phyloP scores from a whole-genome alignment of 2,113 vertebrate species.

The Mesitornis unicolor region DNA sequence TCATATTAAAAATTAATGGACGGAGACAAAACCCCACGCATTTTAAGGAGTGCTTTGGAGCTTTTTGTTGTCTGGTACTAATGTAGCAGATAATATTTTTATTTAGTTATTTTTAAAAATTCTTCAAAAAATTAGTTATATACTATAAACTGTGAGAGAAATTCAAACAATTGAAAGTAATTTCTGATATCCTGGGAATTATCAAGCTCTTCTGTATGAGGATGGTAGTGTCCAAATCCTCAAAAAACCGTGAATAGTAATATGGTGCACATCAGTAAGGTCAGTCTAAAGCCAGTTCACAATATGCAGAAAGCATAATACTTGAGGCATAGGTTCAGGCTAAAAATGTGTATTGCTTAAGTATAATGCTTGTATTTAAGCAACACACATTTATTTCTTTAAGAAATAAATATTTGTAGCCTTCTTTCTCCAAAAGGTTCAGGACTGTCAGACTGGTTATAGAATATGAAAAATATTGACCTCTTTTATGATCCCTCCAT shows the following conservation, averaged over 20 bases:
- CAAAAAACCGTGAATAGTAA: neutral
- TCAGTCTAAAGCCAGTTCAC: neutral
- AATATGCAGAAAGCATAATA: neutral
- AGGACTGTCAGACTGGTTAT: neutral
- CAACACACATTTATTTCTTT: neutral
- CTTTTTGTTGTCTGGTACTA: neutral
- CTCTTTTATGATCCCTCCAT: constrained; percentile 5
- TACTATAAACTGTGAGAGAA: neutral
- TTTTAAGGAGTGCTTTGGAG: neutral
- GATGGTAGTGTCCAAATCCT: neutral
- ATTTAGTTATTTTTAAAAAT: neutral
- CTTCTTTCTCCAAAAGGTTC: neutral
- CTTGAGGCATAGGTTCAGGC: neutral
- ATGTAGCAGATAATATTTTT: neutral
- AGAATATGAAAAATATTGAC: constrained; percentile 46
- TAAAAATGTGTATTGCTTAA: neutral
- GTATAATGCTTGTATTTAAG: neutral
- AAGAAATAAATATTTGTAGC: neutral
- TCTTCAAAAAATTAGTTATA: neutral
- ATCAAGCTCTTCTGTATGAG: neutral
- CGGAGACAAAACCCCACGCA: neutral
- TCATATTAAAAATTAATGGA: neutral
- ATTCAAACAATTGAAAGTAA: neutral
- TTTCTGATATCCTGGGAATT: neutral
- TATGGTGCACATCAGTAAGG: neutral